Percentiles rank a stretch among this genome's conserved stretches.
Conservation (phyloP, 2,113 vertebrate species). For the Bos taurus region DNA sequence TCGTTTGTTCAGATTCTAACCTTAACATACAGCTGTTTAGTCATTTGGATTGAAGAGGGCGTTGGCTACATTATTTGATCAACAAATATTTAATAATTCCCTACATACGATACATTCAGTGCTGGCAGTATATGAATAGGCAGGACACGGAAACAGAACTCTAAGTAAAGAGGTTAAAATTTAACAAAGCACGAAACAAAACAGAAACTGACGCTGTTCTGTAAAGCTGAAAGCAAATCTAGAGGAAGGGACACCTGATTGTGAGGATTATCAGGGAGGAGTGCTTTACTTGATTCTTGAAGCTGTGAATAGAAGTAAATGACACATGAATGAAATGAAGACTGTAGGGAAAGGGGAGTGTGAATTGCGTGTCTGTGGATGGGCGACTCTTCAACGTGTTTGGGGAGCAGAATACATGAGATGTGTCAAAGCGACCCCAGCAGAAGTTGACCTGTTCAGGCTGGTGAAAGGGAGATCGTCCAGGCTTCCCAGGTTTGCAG, state of each 20-base stretch:
- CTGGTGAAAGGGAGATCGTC: not conserved
- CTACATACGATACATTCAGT: not conserved
- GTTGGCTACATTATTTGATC: not conserved
- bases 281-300: not conserved
- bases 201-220: not conserved
- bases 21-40: not conserved
- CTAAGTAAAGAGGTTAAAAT: not conserved
- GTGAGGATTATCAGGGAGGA: not conserved
- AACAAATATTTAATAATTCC: slow-evolving; percentile 15
- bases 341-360: not conserved
- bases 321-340: not conserved
- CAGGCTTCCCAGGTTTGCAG: slow-evolving; percentile 15
- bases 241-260: not conserved
- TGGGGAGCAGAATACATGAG: not conserved
- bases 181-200: not conserved
- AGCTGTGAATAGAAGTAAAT: not conserved
- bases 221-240: not conserved
- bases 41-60: not conserved
- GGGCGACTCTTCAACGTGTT: not conserved
- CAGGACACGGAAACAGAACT: not conserved
- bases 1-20: not conserved
- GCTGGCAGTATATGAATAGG: not conserved
- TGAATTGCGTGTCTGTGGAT: not conserved
- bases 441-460: not conserved
- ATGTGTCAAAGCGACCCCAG: not conserved